Conservation (phyloP, 1,140 invertebrate genomes). For the Acromyrmex echinatior region DNA sequence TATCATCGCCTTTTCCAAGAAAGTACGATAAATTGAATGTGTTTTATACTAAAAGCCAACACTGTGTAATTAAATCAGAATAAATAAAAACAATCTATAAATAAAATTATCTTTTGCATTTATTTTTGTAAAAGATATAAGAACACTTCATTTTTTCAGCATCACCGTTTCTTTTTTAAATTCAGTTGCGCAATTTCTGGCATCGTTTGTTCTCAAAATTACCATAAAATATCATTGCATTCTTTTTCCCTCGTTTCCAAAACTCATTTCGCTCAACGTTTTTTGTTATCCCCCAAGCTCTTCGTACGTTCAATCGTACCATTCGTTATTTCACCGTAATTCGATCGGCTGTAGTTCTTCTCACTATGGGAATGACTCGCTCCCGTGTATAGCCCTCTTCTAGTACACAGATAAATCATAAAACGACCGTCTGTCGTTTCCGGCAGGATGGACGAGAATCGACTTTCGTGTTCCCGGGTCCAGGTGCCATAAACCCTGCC, state of each 20-base stretch:
- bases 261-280: not conserved
- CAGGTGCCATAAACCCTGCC: constrained; percentile 31
- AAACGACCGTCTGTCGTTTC: constrained; percentile 49
- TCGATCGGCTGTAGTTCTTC: constrained; percentile 26
- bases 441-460: constrained; percentile 42
- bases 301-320: not conserved
- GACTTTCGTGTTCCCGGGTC: constrained; percentile 24
- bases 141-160: not conserved
- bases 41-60: too few species aligned
- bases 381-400: not conserved
- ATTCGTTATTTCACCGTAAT: constrained; percentile 41
- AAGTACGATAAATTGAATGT: too few species aligned
- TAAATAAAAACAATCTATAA: not conserved
- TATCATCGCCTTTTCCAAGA: too few species aligned
- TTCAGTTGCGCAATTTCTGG: not conserved
- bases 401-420: constrained; percentile 49
- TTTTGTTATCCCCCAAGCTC: not conserved
- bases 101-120: not conserved
- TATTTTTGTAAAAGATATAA: constrained; percentile 7
- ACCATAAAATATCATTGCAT: constrained; percentile 9
- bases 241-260: not conserved
- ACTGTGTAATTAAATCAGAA: not conserved
- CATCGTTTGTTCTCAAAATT: not conserved
- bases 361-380: not conserved
- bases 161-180: not conserved